Evolutionary conservation across 2,113 vertebrate species (phyloP).

Genomic region (Bubo bubo): DNA sequence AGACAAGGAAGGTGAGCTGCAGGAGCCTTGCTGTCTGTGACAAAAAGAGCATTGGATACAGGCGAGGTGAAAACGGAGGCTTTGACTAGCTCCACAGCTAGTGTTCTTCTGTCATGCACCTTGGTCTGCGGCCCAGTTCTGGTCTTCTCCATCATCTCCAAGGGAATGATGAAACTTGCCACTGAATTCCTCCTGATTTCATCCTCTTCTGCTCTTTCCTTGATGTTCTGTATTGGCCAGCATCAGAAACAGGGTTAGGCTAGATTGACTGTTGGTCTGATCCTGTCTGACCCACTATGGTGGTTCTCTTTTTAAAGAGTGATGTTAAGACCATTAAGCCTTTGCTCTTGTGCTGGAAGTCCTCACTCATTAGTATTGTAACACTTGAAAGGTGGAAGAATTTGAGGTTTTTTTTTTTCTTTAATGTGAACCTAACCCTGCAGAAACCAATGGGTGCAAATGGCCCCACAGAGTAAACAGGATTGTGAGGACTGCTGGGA

Average conservation of each 20-base stretch:
- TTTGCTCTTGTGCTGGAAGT: background rate
- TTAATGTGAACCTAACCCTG: background rate
- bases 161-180: background rate
- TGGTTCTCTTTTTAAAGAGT: background rate
- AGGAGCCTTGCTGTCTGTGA: background rate
- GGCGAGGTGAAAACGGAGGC: background rate
- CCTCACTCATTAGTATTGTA: rapidly evolving
- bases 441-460: background rate
- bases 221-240: background rate
- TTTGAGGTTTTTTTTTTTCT: background rate
- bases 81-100: background rate
- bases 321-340: background rate
- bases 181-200: background rate
- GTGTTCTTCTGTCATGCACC: rapidly evolving
- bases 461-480: background rate
- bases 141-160: background rate
- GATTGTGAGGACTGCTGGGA: background rate
- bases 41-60: rapidly evolving
- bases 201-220: background rate
- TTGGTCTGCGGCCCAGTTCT: background rate
- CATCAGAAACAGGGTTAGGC: background rate
- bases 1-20: background rate
- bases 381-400: background rate
- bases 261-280: background rate
- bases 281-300: background rate